Evolutionary conservation across 2,113 vertebrate genomes (phyloP), one percentile per base, ranked within the genome.

Genomic region (Pogonocichla stellata): DNA sequence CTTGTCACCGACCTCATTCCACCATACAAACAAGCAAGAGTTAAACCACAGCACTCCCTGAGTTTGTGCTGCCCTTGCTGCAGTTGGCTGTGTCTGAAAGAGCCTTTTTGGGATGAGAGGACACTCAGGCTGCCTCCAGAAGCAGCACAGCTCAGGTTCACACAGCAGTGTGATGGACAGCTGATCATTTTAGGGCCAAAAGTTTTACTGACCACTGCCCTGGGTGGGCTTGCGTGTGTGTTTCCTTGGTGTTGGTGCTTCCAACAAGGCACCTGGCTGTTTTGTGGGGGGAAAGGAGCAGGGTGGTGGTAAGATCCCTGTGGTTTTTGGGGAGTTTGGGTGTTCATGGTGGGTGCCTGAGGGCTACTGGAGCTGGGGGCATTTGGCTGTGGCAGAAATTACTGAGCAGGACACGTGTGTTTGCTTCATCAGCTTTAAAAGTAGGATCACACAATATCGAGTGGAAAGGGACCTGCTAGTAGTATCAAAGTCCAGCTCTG

Each of bases 201-300:
- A 47, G 26, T 45, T 45, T 8, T 65, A 7, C 38, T 50, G 33
- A 34, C 6, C 7, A 24, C 36, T 75, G 48, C 34, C 40, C 51
- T 1, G 2, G 9, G 26, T 70, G 61, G 25, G 61, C 8, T 45
- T 14, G 19, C 1, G 0, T 26, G 22, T 3, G 22, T 2, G 0
- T 66, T 80, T 70, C 33, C 29, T 53, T 38, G 51, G 64, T 19
- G 38, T 29, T 10, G n/a, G 57, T 85, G 12, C 42, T 66, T 65
- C 45, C 10, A 8, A 19, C 26, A 50, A 62, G 43, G 66, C 42
- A 64, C 16, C 18, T 72, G 20, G 47, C 56, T 90, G 31, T 70
- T 64, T 33, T 14, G 1, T 38, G 42, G 47, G 38, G 33, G 78
- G 56, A 54, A 19, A 45, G 17, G 34, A 47, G 31, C 25, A 73